Evolutionary conservation across 2,113 vertebrate genomes (phyloP).

Genomic region (Glareola pratincola): DNA sequence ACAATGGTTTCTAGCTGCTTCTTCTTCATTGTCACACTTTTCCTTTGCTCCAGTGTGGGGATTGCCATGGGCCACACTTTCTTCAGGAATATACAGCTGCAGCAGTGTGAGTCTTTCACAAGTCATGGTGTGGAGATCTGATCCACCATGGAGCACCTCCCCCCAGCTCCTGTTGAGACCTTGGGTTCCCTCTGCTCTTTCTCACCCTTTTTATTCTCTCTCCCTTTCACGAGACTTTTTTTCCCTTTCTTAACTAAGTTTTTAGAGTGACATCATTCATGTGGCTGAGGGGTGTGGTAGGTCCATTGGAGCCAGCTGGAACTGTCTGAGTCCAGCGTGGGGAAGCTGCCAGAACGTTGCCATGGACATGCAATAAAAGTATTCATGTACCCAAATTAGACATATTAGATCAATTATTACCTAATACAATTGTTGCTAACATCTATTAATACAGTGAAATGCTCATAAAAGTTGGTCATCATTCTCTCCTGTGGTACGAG

Average conservation of each 20-base stretch:
- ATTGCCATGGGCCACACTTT: neutral
- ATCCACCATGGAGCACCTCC: neutral
- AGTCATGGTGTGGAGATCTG: neutral
- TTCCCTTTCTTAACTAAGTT: neutral
- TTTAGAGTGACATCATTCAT: neutral
- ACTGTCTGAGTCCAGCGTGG: neutral
- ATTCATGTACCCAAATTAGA: neutral
- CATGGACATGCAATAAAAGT: neutral
- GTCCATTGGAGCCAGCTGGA: neutral
- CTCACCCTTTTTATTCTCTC: neutral
- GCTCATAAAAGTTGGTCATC: neutral
- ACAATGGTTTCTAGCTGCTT: neutral
- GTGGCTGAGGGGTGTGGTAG: accelerated
- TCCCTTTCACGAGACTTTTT: neutral
- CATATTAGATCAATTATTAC: neutral
- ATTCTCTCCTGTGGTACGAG: neutral
- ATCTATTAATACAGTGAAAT: neutral
- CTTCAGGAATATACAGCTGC: neutral
- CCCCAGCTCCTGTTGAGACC: neutral
- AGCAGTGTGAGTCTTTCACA: accelerated
- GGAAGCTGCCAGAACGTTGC: neutral
- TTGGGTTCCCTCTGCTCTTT: neutral
- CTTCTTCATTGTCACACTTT: neutral
- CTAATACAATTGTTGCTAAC: neutral
- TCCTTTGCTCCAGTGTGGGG: accelerated